phyloP scores from a whole-genome alignment of 2,113 vertebrate genomes.

The Accipiter virgatus region DNA sequence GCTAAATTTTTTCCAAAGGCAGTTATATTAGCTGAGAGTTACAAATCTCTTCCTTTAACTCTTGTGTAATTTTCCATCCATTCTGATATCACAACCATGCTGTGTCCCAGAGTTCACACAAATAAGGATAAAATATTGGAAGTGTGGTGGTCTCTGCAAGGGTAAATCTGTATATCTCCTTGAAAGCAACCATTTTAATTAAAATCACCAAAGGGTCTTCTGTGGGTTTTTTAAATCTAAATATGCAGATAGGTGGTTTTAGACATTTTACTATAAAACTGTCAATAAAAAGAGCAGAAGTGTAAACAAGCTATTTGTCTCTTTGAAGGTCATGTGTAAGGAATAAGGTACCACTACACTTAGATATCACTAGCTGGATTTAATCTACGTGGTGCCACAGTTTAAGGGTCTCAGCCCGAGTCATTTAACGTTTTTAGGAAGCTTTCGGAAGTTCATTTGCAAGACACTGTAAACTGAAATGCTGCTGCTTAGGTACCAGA shows the following conservation, averaged over 20 bases:
- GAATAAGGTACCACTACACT: background rate
- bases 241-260: background rate
- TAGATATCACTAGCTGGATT: background rate
- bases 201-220: background rate
- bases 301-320: background rate
- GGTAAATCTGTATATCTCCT: background rate
- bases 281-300: background rate
- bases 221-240: background rate
- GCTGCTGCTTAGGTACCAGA: background rate
- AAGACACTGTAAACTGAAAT: background rate
- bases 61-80: background rate
- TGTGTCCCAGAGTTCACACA: background rate
- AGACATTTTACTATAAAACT: background rate
- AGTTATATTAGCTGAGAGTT: background rate
- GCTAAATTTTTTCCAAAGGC: background rate
- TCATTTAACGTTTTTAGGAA: background rate
- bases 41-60: background rate
- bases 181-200: background rate
- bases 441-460: background rate
- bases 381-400: accelerated
- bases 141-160: accelerated
- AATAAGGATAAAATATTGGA: background rate
- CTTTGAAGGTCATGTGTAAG: background rate
- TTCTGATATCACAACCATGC: background rate
- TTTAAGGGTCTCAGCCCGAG: background rate